These are phyloP conservation scores for Zaprionus kolodkinae DNA, from an alignment of 1,140 invertebrate species.

Conservation along the genomic window DNA sequence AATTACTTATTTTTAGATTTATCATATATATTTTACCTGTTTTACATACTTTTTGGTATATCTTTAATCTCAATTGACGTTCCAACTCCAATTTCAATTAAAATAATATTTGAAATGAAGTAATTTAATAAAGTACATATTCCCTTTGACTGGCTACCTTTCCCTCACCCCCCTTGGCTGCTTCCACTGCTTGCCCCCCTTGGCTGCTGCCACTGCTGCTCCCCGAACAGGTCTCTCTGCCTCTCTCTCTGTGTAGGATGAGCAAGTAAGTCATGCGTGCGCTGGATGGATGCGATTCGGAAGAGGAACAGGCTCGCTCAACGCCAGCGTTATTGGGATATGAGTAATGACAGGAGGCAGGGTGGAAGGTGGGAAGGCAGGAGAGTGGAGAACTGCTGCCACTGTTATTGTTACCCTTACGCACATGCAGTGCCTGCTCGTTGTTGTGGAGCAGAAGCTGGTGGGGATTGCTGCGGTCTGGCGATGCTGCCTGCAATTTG, in stretches of 20 bases:
- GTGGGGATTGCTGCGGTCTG: slow-evolving; percentile 23
- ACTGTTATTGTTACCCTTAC: slow-evolving; percentile 33
- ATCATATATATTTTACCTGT: too few relatives aligned
- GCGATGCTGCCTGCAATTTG: slow-evolving; percentile 70
- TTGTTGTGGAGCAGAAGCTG: background rate
- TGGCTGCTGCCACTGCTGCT: too few relatives aligned
- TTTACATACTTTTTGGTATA: background rate
- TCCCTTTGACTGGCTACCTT: background rate
- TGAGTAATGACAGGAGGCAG: slow-evolving; percentile 17
- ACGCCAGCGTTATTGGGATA: slow-evolving; percentile 1
- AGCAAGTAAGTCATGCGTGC: slow-evolving; percentile 20
- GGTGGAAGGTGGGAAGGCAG: background rate
- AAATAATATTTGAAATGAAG: slow-evolving; percentile 10
- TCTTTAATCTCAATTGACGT: background rate
- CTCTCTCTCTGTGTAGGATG: background rate
- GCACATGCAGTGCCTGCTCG: slow-evolving; percentile 20
- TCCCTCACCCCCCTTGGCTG: too few relatives aligned
- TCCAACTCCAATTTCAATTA: background rate
- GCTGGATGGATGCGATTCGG: slow-evolving; percentile 6
- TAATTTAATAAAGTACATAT: slow-evolving; percentile 9
- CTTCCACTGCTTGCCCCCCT: too few relatives aligned
- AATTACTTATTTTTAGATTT: too few relatives aligned
- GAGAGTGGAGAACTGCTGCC: slow-evolving; percentile 28
- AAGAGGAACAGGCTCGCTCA: background rate
- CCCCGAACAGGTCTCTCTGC: background rate